Conservation (phyloP, 2,113 vertebrate genomes). For the Gorsachius goisagi region DNA sequence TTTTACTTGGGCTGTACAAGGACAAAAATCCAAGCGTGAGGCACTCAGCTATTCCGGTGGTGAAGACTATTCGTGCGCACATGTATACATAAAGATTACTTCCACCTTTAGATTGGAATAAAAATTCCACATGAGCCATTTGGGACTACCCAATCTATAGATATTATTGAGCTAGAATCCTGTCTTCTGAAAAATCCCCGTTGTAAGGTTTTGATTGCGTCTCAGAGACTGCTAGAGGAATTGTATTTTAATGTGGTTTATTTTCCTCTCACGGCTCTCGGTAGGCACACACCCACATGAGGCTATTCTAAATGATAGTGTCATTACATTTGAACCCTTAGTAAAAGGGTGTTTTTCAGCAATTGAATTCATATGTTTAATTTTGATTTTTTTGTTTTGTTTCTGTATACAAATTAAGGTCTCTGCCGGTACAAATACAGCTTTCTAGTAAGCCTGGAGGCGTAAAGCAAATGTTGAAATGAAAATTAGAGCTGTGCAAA, state of each 20-base stretch:
- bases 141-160: constrained; percentile 25
- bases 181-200: constrained; percentile 36
- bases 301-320: constrained; percentile 46
- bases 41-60: background rate
- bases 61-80: background rate
- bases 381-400: constrained; percentile 25
- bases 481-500: constrained; percentile 25
- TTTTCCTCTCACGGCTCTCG: background rate
- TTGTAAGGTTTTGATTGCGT: background rate
- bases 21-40: background rate
- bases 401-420: constrained; percentile 50
- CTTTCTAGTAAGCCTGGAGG: constrained; percentile 48
- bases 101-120: constrained; percentile 1
- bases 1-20: background rate
- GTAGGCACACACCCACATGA: constrained; percentile 41
- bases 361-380: constrained; percentile 28
- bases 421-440: background rate
- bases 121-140: background rate
- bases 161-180: constrained; percentile 20
- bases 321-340: constrained; percentile 36
- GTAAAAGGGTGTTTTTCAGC: constrained; percentile 30
- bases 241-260: constrained; percentile 53
- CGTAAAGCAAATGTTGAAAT: constrained; percentile 32
- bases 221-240: constrained; percentile 27
- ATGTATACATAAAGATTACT: background rate